phyloP scores from a whole-genome alignment of 2,797 vertebrate genomes.

The Molothrus aeneus region DNA sequence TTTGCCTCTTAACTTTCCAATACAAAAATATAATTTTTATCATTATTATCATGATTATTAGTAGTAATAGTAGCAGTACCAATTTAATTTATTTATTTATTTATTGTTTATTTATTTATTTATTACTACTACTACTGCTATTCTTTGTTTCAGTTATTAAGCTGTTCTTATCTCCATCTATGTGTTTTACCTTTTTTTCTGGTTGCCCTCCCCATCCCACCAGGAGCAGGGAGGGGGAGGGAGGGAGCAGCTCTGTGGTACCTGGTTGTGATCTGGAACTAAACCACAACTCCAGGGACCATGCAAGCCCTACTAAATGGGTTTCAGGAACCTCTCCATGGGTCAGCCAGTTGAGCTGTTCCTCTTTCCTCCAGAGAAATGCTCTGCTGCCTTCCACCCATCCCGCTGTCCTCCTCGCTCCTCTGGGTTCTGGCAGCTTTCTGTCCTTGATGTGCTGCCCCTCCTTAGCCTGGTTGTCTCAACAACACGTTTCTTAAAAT shows the following conservation, averaged over 20 bases:
- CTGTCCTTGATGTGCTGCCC: not conserved
- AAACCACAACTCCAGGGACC: not conserved
- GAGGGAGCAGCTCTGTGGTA: not conserved
- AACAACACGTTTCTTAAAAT: not conserved
- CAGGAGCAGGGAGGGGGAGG: not conserved
- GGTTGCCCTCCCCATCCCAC: not conserved
- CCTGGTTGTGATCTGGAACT: not conserved
- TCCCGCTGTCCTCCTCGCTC: rapidly evolving
- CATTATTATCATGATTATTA: too few relatives aligned
- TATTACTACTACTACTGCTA: not conserved
- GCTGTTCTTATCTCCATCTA: not conserved
- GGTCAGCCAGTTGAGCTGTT: not conserved
- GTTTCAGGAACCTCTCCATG: not conserved
- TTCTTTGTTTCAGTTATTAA: not conserved
- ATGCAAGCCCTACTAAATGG: not conserved
- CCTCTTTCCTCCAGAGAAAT: not conserved
- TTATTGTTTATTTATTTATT: too few relatives aligned
- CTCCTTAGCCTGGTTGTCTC: not conserved
- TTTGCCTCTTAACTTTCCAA: not conserved
- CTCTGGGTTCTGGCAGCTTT: not conserved
- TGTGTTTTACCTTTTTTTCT: not conserved
- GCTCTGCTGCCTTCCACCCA: not conserved
- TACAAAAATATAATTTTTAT: not conserved
- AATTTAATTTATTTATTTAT: too few relatives aligned
- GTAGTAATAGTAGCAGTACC: too few relatives aligned